A percentile compares a stretch with the other conserved stretches of the same genome.
These are phyloP conservation scores for Xiphophorus maculatus DNA, from an alignment of 2,113 vertebrate genomes.

Conservation along the genomic window DNA sequence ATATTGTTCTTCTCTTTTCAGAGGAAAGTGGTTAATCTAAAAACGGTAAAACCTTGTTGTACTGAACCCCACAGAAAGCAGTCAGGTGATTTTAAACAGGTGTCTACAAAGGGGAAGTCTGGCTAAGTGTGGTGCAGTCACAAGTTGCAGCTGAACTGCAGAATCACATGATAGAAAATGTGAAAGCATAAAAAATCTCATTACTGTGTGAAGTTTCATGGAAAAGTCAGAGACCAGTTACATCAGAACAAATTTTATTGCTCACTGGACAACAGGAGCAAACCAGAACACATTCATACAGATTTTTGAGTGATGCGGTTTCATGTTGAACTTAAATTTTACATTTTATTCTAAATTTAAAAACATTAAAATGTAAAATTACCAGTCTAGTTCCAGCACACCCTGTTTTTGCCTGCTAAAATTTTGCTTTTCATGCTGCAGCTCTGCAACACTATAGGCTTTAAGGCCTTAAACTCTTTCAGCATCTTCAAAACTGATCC, in stretches of 20 bases:
- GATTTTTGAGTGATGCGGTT: background rate
- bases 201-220: background rate
- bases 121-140: background rate
- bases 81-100: constrained; percentile 2
- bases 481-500: background rate
- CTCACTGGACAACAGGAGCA: background rate
- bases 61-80: background rate
- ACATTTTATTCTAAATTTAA: background rate
- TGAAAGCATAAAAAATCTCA: background rate
- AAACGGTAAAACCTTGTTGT: background rate
- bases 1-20: constrained; percentile 17
- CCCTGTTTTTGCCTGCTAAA: background rate
- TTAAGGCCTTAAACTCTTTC: background rate
- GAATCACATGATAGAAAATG: background rate
- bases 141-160: background rate
- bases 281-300: background rate
- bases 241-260: background rate
- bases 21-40: background rate
- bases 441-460: background rate
- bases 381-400: background rate
- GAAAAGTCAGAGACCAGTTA: background rate
- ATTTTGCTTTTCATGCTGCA: background rate
- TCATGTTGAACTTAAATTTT: background rate
- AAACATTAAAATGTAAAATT: background rate
- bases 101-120: constrained; percentile 41